Evolutionary conservation across 1,140 invertebrate species (phyloP), one percentile per base, ranked within the genome.

Genomic region (Trichonephila clavata): DNA sequence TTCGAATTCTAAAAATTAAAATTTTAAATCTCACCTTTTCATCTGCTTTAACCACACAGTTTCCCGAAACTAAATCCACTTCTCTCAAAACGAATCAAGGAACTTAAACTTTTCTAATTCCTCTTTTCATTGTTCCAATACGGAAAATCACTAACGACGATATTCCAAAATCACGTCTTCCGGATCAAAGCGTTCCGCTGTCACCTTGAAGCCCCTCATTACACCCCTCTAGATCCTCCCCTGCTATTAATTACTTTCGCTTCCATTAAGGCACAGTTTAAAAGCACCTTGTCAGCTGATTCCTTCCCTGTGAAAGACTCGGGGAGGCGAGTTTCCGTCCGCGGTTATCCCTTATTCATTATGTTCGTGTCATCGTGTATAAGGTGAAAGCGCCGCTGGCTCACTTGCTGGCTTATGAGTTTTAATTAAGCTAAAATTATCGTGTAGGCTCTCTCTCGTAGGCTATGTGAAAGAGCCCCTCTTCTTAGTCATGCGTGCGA

Each of bases 401-500:
- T 77, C 68, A 77, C 68, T 77, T 77, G 27, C 68, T 77, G 68
- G 68, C 68, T 77, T 77, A 77, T 77, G 68, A 77, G 68, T 77
- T 77, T 77, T 77, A 77, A 77, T 77, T 77, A 77, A 77, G 68
- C 68, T 77, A 77, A 77, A 77, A 77, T 77, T 77, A 77, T 39
- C 68, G 68, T 77, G 68, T 77, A 32, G 68, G 24, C 18, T 16
- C 65, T 68, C 18, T 16, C 60, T 61, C 16, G 68, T 32, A 27
- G 68, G 13, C 27, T 14, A 77, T 20, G 68, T 77, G 68, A 77
- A 20, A 77, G 68, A 32, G n/a, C 24, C 68, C 13, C 13, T 50
- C 50, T 39, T 39, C 14, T 27, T 32, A 32, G 68, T 77, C 68
- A 77, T 39, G 68, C 68, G 68, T 77, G 68, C 50, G 50, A 13